These are phyloP conservation scores for Papilio protenor DNA, from an alignment of 2,888 invertebrate species.

Conservation along the genomic window DNA sequence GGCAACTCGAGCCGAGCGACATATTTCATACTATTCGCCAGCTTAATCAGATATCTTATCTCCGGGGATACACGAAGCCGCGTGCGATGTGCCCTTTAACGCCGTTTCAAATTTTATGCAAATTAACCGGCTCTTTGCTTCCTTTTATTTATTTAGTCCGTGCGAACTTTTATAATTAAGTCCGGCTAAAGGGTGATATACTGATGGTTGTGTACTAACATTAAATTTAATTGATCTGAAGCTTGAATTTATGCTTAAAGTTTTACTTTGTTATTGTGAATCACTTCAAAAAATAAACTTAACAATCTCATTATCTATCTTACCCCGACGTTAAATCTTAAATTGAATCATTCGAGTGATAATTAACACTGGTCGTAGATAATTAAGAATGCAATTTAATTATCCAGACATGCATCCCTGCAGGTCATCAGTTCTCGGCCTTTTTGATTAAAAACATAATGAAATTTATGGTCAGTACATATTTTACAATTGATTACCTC, in stretches of 20 bases:
- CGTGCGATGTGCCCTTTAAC: constrained; percentile 49
- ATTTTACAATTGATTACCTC: background rate
- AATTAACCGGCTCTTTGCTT: constrained; percentile 62
- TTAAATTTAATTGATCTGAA: background rate
- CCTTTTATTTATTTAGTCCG: constrained; percentile 58
- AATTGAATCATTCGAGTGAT: background rate
- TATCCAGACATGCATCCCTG: background rate
- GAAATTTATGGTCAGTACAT: too few relatives aligned
- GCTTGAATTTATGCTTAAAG: background rate
- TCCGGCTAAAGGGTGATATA: background rate
- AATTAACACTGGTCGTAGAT: background rate
- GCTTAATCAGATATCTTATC: constrained; percentile 60
- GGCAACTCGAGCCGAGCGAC: constrained; percentile 59
- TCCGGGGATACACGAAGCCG: constrained; percentile 45
- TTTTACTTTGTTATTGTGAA: background rate
- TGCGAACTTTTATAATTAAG: constrained; percentile 40
- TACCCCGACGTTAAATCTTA: background rate
- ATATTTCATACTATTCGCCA: constrained; percentile 65
- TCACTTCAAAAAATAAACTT: background rate
- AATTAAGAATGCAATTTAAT: constrained; percentile 1
- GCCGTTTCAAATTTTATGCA: constrained; percentile 73
- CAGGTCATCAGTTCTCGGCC: background rate
- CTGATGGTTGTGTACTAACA: background rate
- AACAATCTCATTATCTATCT: background rate
- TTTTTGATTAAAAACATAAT: background rate